Conservation (phyloP, 2,113 vertebrate genomes). For the Mesocricetus auratus region DNA sequence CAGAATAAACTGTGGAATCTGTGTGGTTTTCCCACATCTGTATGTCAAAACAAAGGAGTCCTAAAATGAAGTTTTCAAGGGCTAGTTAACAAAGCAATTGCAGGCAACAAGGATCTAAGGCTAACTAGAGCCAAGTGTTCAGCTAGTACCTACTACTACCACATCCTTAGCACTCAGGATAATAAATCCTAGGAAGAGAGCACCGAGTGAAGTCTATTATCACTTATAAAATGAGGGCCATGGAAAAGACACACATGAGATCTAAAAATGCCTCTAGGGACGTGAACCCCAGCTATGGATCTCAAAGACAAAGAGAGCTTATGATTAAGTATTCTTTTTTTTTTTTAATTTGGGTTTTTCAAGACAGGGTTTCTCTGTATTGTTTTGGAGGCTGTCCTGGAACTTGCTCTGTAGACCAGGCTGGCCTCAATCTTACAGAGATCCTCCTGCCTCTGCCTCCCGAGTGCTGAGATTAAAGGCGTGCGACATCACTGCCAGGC, state of each 20-base stretch:
- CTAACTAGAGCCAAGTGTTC: not conserved
- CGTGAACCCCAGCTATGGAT: conserved; percentile 39
- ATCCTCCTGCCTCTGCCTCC: no score
- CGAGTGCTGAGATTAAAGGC: no score
- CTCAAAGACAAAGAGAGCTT: conserved; percentile 33
- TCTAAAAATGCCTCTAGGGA: conserved; percentile 40
- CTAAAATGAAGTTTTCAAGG: conserved; percentile 72
- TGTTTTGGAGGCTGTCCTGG: no score
- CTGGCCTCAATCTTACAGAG: no score
- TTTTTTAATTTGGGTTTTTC: no score
- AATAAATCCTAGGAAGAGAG: not conserved
- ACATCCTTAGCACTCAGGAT: not conserved
- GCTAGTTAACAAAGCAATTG: conserved; percentile 58
- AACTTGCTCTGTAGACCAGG: no score
- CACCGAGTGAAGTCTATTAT: not conserved
- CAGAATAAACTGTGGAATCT: conserved; percentile 98
- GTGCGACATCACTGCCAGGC: no score
- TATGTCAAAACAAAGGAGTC: conserved; percentile 69
- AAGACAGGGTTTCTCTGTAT: no score
- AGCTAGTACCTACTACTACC: not conserved
- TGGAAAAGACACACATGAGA: not conserved
- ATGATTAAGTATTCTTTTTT: conserved; percentile 5
- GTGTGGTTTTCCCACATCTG: conserved; percentile 99
- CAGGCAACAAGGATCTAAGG: conserved; percentile 6
- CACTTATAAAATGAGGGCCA: conserved; percentile 12